Evolutionary conservation across 2,797 vertebrate genomes (phyloP).

Genomic region (Oreortyx pictus): DNA sequence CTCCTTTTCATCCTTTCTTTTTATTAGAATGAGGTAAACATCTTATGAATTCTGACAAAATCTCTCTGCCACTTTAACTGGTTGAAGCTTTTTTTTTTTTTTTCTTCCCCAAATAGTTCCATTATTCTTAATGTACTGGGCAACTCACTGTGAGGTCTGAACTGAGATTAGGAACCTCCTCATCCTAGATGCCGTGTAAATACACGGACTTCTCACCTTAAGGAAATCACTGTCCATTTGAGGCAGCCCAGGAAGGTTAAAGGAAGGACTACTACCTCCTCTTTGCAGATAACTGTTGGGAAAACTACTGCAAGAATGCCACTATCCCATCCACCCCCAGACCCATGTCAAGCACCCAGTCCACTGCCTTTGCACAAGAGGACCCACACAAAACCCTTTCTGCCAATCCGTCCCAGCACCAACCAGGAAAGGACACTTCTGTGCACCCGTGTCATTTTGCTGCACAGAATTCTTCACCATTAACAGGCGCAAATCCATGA

Average conservation of each 20-base stretch:
- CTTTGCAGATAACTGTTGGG: background rate
- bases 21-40: conserved; percentile 17
- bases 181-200: background rate
- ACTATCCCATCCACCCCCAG: background rate
- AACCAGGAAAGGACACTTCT: conserved; percentile 22
- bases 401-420: background rate
- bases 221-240: background rate
- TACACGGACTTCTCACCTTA: background rate
- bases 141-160: conserved; percentile 6
- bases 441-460: background rate
- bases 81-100: background rate
- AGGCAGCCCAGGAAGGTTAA: background rate
- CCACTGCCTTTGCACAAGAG: background rate
- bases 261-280: background rate
- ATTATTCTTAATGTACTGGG: conserved; percentile 7
- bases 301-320: background rate
- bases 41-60: conserved; percentile 5
- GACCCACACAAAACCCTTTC: background rate
- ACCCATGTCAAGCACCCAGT: background rate
- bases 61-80: background rate
- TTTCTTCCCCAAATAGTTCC: background rate
- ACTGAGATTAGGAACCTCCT: background rate
- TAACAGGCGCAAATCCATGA: conserved; percentile 31
- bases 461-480: conserved; percentile 45
- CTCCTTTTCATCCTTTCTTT: background rate